A percentile compares a stretch with the other conserved stretches of the same genome.
phyloP scores from a whole-genome alignment of 1,140 invertebrate species.

The Drosophila tropicalis region DNA sequence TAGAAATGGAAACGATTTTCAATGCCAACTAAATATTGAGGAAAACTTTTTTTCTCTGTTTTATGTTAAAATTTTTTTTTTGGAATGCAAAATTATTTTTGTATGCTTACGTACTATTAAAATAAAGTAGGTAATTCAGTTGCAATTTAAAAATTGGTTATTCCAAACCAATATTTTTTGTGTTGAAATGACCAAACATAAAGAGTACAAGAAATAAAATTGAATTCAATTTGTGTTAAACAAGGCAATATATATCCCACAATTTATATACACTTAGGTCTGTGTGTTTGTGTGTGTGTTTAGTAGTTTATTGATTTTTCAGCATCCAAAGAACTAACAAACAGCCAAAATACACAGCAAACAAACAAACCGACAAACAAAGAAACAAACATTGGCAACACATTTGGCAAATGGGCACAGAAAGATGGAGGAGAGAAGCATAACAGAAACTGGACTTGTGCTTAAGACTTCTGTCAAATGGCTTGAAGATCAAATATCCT shows the following conservation, averaged over 20 bases:
- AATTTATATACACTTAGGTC: background rate
- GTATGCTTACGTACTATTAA: too few relatives aligned
- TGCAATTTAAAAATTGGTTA: background rate
- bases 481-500: slow-evolving; percentile 79
- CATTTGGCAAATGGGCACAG: slow-evolving; percentile 40
- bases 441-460: slow-evolving; percentile 24
- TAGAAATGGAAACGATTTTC: too few relatives aligned
- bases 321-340: slow-evolving; percentile 47
- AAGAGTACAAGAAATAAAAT: background rate
- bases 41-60: too few relatives aligned
- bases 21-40: background rate
- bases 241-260: background rate
- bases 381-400: slow-evolving; percentile 20
- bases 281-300: slow-evolving; percentile 60
- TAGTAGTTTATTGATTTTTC: slow-evolving; percentile 77
- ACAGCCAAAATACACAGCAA: background rate
- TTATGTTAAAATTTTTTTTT: too few relatives aligned
- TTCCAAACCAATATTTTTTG: background rate
- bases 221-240: slow-evolving; percentile 16
- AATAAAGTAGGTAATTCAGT: background rate
- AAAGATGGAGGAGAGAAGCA: slow-evolving; percentile 29
- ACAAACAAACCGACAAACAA: slow-evolving; percentile 42
- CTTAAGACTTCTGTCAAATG: slow-evolving; percentile 73
- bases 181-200: background rate
- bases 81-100: too few relatives aligned